Percentiles rank a stretch among this genome's conserved stretches.
phyloP scores from a whole-genome alignment of 2,888 invertebrate genomes.

The Pimpla rufipes region DNA sequence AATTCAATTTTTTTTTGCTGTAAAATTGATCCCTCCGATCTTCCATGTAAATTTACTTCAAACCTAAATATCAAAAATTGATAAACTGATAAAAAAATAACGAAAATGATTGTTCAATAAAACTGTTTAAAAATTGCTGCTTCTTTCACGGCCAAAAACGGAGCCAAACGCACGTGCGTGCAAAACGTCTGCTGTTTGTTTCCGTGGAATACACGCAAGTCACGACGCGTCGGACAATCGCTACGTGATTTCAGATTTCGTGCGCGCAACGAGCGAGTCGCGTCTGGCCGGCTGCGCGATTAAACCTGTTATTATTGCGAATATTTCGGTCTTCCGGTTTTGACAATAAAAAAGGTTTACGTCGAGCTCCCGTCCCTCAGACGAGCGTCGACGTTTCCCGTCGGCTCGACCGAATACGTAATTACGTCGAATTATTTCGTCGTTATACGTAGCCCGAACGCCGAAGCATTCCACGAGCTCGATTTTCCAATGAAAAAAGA shows the following conservation, averaged over 20 bases:
- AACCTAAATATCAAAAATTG: neutral
- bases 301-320: conserved; percentile 43
- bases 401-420: neutral
- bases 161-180: conserved; percentile 1
- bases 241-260: conserved; percentile 45
- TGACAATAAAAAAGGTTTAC: neutral
- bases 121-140: neutral
- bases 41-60: too few relatives aligned
- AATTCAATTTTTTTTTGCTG: too few relatives aligned
- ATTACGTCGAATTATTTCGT: neutral
- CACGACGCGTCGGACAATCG: conserved; percentile 45
- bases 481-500: conserved; percentile 8
- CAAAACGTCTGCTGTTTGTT: conserved; percentile 25
- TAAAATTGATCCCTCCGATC: too few relatives aligned
- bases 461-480: neutral
- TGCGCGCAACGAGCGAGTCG: conserved; percentile 29
- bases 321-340: conserved; percentile 51
- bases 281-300: conserved; percentile 13
- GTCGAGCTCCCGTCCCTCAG: neutral
- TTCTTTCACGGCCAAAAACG: conserved; percentile 2
- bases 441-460: neutral
- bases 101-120: neutral
- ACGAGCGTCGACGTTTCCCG: conserved; percentile 11
- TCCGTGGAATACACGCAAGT: conserved; percentile 53
- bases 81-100: neutral